These are phyloP conservation scores for Lycorma delicatula DNA, from an alignment of 1,140 invertebrate genomes.

Conservation along the genomic window DNA sequence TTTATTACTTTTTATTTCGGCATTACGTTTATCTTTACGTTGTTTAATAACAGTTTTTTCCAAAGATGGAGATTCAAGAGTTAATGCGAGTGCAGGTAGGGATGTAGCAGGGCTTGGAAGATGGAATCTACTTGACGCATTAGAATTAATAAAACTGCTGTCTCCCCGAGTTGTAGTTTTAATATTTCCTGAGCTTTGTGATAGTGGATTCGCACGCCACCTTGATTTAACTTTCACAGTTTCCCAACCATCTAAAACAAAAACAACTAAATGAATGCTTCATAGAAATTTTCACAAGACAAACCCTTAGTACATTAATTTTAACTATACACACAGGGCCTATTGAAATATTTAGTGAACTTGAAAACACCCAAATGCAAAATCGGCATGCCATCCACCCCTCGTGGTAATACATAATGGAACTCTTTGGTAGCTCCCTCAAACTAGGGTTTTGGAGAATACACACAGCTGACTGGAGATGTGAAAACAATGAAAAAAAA, in stretches of 20 bases:
- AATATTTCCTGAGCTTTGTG: slow-evolving; percentile 22
- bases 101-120: slow-evolving; percentile 47
- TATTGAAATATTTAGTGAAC: too few species aligned
- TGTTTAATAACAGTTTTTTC: not conserved
- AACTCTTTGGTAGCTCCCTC: too few species aligned
- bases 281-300: too few species aligned
- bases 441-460: too few species aligned
- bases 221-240: slow-evolving; percentile 46
- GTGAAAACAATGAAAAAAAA: too few species aligned
- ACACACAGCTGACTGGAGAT: too few species aligned
- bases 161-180: slow-evolving; percentile 36
- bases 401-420: too few species aligned
- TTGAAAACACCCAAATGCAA: too few species aligned
- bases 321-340: too few species aligned
- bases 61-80: not conserved
- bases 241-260: slow-evolving; percentile 51
- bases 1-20: not conserved
- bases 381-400: too few species aligned
- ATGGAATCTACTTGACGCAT: slow-evolving; percentile 38
- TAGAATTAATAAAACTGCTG: slow-evolving; percentile 38
- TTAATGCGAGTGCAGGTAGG: slow-evolving; percentile 43
- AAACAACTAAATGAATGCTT: too few species aligned
- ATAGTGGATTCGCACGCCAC: slow-evolving; percentile 14
- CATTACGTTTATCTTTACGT: not conserved
- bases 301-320: too few species aligned